phyloP scores from a whole-genome alignment of 2,888 invertebrate species.

The Cotesia congregata region DNA sequence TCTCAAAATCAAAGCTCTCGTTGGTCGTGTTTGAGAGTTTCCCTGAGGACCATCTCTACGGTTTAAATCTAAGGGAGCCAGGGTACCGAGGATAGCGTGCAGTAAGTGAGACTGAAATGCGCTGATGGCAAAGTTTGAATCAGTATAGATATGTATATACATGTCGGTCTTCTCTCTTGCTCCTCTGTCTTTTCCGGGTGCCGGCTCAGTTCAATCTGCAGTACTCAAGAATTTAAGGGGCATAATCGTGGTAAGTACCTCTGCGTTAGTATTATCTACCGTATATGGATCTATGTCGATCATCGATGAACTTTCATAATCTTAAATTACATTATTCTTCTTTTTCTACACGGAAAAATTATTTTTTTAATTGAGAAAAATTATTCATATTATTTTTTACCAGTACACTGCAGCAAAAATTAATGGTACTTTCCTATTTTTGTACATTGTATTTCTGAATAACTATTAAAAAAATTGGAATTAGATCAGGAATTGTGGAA shows the following conservation, averaged over 20 bases:
- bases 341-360: not conserved
- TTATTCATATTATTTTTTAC: too few species aligned
- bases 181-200: not conserved
- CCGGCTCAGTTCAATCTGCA: not conserved
- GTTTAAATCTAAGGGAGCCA: not conserved
- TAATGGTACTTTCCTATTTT: too few species aligned
- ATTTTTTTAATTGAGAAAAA: not conserved
- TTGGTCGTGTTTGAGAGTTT: not conserved
- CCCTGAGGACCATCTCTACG: not conserved
- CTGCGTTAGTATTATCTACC: not conserved
- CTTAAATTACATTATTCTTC: not conserved
- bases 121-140: conserved; percentile 11
- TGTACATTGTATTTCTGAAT: too few species aligned
- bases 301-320: not conserved
- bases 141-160: not conserved
- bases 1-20: not conserved
- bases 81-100: not conserved
- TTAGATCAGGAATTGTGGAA: too few species aligned
- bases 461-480: too few species aligned
- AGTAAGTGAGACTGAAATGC: not conserved
- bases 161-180: not conserved
- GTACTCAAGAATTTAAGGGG: not conserved
- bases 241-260: not conserved
- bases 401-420: too few species aligned
- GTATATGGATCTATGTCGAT: not conserved